Percentiles rank a stretch among this genome's conserved stretches.
Evolutionary conservation across 2,797 vertebrate species (phyloP).

Genomic region (Chaetophractus vellerosus): DNA sequence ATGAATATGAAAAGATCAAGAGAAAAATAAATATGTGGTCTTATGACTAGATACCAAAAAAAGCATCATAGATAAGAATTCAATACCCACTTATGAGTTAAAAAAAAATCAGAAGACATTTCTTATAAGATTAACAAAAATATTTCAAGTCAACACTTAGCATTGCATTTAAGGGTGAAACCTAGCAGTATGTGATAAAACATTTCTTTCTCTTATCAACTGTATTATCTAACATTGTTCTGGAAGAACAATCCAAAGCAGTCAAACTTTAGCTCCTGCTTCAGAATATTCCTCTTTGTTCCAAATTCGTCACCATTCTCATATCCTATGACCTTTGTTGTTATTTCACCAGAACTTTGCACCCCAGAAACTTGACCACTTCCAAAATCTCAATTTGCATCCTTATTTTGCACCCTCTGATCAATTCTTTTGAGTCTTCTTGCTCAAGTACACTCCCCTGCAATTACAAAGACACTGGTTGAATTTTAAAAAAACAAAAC

Average conservation of each 20-base stretch:
- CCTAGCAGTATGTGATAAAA: not conserved
- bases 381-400: not conserved
- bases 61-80: not conserved
- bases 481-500: not conserved
- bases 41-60: not conserved
- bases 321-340: not conserved
- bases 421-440: not conserved
- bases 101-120: not conserved
- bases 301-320: not conserved
- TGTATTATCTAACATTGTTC: not conserved
- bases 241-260: not conserved
- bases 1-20: conserved; percentile 28
- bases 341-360: not conserved
- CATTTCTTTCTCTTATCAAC: not conserved
- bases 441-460: not conserved
- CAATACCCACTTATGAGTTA: not conserved
- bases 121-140: not conserved
- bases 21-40: not conserved
- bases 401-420: not conserved
- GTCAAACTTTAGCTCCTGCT: not conserved
- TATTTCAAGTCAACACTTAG: not conserved
- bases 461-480: not conserved
- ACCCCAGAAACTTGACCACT: not conserved
- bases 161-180: not conserved
- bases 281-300: not conserved